A percentile compares a stretch with the other conserved stretches of the same genome.
These are phyloP conservation scores for Ethmia dodecea DNA, from an alignment of 2,888 invertebrate genomes.

Conservation along the genomic window DNA sequence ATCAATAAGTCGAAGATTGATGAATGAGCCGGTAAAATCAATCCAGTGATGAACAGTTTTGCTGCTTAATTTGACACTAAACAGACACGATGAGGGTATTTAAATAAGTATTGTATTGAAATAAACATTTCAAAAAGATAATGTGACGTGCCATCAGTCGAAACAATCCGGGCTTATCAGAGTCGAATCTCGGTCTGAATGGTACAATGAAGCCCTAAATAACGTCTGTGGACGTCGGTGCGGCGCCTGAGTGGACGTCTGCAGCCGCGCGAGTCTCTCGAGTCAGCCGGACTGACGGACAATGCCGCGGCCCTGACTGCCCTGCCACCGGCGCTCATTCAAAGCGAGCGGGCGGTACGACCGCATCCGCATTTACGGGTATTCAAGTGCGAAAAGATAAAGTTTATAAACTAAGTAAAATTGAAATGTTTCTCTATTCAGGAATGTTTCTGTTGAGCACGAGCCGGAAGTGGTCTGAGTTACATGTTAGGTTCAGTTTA, in stretches of 20 bases:
- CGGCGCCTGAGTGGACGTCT: conserved; percentile 65
- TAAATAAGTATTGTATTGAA: conserved; percentile 9
- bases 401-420: conserved; percentile 22
- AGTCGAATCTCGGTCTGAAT: conserved; percentile 58
- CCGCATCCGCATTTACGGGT: conserved; percentile 52
- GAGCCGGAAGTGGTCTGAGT: too few relatives aligned
- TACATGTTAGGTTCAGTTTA: too few relatives aligned
- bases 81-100: conserved; percentile 36
- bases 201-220: conserved; percentile 74
- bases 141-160: conserved; percentile 67
- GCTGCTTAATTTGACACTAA: conserved; percentile 71
- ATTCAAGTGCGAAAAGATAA: conserved; percentile 46
- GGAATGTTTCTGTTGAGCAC: too few relatives aligned
- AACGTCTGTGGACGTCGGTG: conserved; percentile 57
- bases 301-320: conserved; percentile 58
- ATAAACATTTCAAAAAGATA: conserved; percentile 32
- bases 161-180: conserved; percentile 57
- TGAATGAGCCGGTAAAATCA: conserved; percentile 61
- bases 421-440: conserved; percentile 15
- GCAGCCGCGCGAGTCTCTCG: conserved; percentile 32
- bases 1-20: conserved; percentile 73
- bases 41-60: conserved; percentile 64
- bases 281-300: conserved; percentile 59
- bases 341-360: conserved; percentile 23
- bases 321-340: conserved; percentile 44